Evolutionary conservation across 2,888 invertebrate genomes (phyloP), one percentile per base, ranked within the genome.

Genomic region (Trachelus tabidus): DNA sequence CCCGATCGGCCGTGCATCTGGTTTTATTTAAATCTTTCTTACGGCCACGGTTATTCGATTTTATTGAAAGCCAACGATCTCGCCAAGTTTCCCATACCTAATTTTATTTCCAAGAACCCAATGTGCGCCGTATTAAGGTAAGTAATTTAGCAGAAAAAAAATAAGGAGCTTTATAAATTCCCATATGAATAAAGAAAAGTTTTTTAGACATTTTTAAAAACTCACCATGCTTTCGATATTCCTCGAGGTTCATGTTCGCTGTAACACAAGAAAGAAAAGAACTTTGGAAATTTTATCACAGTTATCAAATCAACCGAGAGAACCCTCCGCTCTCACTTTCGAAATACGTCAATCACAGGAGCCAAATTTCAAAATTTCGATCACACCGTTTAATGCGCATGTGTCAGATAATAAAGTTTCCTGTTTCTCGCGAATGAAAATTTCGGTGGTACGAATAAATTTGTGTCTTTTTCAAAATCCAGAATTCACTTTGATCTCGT

Each of bases 211-310:
- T 68, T 69, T 73, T 78, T 69, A 9, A 74, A 40, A 15, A 86
- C 91, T 90, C 80, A 91, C 91, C 91, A 85, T 91, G 88, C 78
- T 85, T 88, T 68, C 91, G 91, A 77, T 91, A 91, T 73, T 91
- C 91, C 75, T 91, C 89, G 71, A 91, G 85, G 87, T 91, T 90
- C 91, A 91, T 91, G 79, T 80, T 88, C 78, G 81, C 87, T 88
- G 83, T 34, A 87, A 87, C 79, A 80, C 78, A 82, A 6, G 23
- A 6, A 56, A n/a, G n/a, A 40, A 23, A 56, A 40, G 33, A 33
- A 23, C 15, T 56, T 56, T 56, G 56, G 9, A 71, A 71, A 34
- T 71, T 30, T 23, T 15, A 71, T 4, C 12, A 34, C 34, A 71
- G 30, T 71, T 33, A 15, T 3, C 33, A 71, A 31, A 33, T 34